phyloP scores from a whole-genome alignment of 2,888 invertebrate genomes.

The Stictocephala bisonia region DNA sequence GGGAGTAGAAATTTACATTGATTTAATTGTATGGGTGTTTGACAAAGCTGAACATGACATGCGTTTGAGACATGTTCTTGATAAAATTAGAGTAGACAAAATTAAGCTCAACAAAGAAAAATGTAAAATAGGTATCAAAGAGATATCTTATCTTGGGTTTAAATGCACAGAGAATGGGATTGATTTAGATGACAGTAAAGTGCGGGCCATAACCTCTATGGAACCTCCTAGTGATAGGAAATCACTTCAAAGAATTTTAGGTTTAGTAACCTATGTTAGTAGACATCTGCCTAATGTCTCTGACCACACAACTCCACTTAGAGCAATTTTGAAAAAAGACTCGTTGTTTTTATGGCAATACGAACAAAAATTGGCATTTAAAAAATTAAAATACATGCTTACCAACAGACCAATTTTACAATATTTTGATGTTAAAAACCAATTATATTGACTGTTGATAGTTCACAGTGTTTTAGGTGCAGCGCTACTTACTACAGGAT shows the following conservation, averaged over 20 bases:
- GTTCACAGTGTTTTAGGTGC: not conserved
- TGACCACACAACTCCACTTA: slow-evolving; percentile 49
- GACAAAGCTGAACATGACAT: slow-evolving; percentile 3
- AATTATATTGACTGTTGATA: not conserved
- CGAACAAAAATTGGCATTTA: slow-evolving; percentile 46
- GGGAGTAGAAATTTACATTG: slow-evolving; percentile 57
- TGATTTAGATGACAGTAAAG: slow-evolving; percentile 44
- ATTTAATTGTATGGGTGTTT: slow-evolving; percentile 55
- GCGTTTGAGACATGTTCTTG: slow-evolving; percentile 4
- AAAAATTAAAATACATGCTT: slow-evolving; percentile 29
- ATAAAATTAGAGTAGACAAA: slow-evolving; percentile 13
- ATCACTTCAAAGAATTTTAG: slow-evolving; percentile 59
- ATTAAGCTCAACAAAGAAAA: slow-evolving; percentile 26
- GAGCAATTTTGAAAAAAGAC: slow-evolving; percentile 54
- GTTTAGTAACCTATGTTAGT: slow-evolving; percentile 58
- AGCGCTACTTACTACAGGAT: slow-evolving; percentile 14
- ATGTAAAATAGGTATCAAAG: slow-evolving; percentile 12
- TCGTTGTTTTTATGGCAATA: slow-evolving; percentile 49
- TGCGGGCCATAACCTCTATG: slow-evolving; percentile 55
- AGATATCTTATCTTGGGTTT: slow-evolving; percentile 14
- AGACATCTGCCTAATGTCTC: slow-evolving; percentile 58
- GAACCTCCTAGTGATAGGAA: slow-evolving; percentile 55
- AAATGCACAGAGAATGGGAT: slow-evolving; percentile 9
- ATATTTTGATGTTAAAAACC: slow-evolving; percentile 31
- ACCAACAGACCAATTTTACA: slow-evolving; percentile 6